These are phyloP conservation scores for Intellagama lesueurii DNA, from an alignment of 2,797 vertebrate genomes.

Conservation along the genomic window DNA sequence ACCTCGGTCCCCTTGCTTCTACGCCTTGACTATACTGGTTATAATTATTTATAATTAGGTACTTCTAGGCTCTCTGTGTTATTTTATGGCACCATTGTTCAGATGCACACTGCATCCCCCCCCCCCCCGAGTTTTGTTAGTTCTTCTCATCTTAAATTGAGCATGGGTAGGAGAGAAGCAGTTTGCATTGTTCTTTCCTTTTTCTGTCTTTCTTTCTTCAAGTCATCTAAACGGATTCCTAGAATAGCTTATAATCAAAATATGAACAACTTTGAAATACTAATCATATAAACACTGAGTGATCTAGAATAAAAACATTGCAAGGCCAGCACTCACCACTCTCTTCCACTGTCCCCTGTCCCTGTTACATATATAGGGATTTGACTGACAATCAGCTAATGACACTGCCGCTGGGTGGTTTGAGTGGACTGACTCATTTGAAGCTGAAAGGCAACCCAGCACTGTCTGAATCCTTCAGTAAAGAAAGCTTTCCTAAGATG, in stretches of 20 bases:
- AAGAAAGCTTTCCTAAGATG: conserved; percentile 91
- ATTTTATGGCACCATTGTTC: not conserved
- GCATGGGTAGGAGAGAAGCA: not conserved
- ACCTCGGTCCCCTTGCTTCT: no score
- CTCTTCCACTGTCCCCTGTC: rapidly evolving
- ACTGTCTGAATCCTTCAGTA: conserved; percentile 87
- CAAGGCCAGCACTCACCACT: no score
- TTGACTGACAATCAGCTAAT: conserved; percentile 88
- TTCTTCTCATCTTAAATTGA: not conserved
- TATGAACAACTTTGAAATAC: not conserved
- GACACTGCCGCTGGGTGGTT: conserved; percentile 85
- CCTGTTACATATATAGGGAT: conserved; percentile 80
- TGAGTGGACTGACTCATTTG: conserved; percentile 89
- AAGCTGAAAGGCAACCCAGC: conserved; percentile 91
- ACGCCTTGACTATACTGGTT: not conserved
- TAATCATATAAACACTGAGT: not conserved
- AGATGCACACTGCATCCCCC: not conserved
- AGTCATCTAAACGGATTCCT: not conserved
- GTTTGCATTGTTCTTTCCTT: not conserved
- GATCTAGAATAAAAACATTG: not conserved
- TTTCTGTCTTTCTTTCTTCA: not conserved
- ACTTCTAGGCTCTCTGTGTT: not conserved
- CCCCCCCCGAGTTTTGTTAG: not conserved
- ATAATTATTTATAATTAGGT: not conserved
- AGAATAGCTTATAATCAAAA: conserved; percentile 3